Base-by-base conservation (phyloP, 37 sponge, comb jelly and placozoan genomes). In the Chondrilla cf. caribensis region DNA sequence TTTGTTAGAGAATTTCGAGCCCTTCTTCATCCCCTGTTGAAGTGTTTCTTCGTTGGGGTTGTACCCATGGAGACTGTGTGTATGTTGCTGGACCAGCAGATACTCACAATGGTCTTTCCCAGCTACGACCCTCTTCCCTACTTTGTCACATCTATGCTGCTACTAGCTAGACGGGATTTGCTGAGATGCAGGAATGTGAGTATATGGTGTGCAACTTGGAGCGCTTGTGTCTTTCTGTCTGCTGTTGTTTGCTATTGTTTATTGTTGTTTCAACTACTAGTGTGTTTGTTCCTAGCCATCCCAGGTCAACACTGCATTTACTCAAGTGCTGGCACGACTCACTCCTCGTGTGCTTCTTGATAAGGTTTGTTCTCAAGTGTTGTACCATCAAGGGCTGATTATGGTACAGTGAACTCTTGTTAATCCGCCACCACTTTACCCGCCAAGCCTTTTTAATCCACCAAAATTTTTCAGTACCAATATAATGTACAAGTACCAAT, bases 11-110 rank as follows among this genome's bases (percentile, higher is more conserved):
- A 91, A 90, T 58, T 99, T 93, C 6, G 99, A 95, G 36, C 71
- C 44, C 64, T 92, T 92, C 87, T 99, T 94, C 58, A 97, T 94
- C 60, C 99, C 77, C 96, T 43, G 19, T 24, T 73, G 41, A 37
- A 32, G 11, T 24, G 41, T n/a, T 39, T 40, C 76, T 73, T 73
- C 24, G 44, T 73, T 22, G 76, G 76, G 0, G 24, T 24, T 73
- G 44, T 73, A 17, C 41, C 44, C 41, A 3, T 73, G 76, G 41
- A 39, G 38, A 24, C 24, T 11, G 44, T 42, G 25, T 73, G 76
- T 6, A 40, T 73, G 24, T 43, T 73, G 25, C 0, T 73, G 76
- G 76, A 73, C 76, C 76, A 73, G 76, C 44, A 73, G n/a, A 21
- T 73, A 11, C 44, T 73, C 19, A 40, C 38, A 21, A n/a, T 73